These are phyloP conservation scores for Ctenoplectra terminalis DNA, from an alignment of 1,140 invertebrate genomes.

Conservation along the genomic window DNA sequence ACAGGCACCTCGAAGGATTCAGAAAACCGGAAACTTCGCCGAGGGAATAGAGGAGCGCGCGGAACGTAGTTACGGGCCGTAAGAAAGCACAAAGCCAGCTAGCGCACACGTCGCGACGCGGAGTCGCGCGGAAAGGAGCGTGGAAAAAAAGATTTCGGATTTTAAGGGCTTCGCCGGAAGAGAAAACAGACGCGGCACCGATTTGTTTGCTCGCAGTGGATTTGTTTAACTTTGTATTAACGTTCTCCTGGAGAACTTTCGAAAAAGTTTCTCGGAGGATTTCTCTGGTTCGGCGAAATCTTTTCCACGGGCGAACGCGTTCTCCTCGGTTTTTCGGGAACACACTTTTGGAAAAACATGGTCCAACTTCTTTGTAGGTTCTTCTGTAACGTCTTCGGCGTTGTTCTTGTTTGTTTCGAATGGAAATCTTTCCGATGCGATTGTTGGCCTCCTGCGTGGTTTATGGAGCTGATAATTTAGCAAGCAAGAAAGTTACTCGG, in stretches of 20 bases:
- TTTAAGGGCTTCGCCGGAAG: neutral
- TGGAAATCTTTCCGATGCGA: neutral
- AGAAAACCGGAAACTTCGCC: constrained; percentile 19
- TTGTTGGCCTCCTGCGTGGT: too few species aligned
- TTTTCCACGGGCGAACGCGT: neutral
- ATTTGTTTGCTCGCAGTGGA: constrained; percentile 29
- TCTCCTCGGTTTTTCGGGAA: neutral
- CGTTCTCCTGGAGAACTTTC: neutral
- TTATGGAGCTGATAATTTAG: too few species aligned
- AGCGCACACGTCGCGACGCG: neutral
- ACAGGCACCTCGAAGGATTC: constrained; percentile 33
- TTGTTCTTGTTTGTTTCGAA: neutral
- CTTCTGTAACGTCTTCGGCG: neutral
- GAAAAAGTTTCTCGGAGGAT: neutral
- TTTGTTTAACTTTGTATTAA: constrained; percentile 42
- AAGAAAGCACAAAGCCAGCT: constrained; percentile 21
- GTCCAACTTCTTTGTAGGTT: neutral
- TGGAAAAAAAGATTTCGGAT: constrained; percentile 27
- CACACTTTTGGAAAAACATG: neutral
- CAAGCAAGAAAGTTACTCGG: too few species aligned
- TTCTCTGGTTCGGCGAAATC: too few species aligned
- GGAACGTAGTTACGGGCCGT: constrained; percentile 9
- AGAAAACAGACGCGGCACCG: constrained; percentile 7
- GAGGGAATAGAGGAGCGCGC: neutral
- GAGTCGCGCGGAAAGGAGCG: too few species aligned